These are phyloP conservation scores for Drosophila hamatofila DNA, from an alignment of 2,888 invertebrate species.

Conservation along the genomic window DNA sequence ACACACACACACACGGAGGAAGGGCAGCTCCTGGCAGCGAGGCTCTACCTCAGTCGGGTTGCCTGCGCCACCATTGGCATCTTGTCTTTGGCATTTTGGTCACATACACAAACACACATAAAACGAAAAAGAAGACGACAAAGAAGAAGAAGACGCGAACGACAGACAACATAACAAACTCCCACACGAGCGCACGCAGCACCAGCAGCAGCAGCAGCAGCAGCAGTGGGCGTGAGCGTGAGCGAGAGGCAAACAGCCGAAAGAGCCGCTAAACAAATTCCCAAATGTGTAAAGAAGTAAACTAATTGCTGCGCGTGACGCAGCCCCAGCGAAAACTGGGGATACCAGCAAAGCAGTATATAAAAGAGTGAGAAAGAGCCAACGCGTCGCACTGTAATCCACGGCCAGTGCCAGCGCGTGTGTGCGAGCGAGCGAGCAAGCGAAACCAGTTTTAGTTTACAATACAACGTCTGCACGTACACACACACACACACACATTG, in stretches of 20 bases:
- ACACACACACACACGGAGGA: constrained; percentile 19
- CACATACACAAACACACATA: constrained; percentile 84
- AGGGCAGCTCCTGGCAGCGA: constrained; percentile 26
- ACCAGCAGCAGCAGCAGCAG: too few relatives aligned
- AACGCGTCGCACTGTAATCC: constrained; percentile 11
- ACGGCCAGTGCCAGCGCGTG: constrained; percentile 5
- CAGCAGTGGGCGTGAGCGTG: too few relatives aligned
- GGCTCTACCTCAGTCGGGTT: constrained; percentile 17
- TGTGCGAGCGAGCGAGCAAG: constrained; percentile 53
- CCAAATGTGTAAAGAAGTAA: constrained; percentile 82
- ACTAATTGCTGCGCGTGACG: constrained; percentile 85
- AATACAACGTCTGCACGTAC: constrained; percentile 63
- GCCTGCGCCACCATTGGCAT: constrained; percentile 70
- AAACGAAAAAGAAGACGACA: constrained; percentile 41
- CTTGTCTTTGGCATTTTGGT: constrained; percentile 84
- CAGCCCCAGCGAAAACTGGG: constrained; percentile 66
- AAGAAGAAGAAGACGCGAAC: constrained; percentile 32
- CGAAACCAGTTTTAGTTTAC: constrained; percentile 76
- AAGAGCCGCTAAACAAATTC: constrained; percentile 70
- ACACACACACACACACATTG: constrained; percentile 29
- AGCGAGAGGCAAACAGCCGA: constrained; percentile 54
- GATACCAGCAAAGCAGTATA: constrained; percentile 50
- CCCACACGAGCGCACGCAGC: constrained; percentile 36
- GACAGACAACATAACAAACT: constrained; percentile 54
- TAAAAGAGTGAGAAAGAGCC: constrained; percentile 58